Base-by-base conservation (phyloP, 2,113 vertebrate species). In the Nannospalax galili region DNA sequence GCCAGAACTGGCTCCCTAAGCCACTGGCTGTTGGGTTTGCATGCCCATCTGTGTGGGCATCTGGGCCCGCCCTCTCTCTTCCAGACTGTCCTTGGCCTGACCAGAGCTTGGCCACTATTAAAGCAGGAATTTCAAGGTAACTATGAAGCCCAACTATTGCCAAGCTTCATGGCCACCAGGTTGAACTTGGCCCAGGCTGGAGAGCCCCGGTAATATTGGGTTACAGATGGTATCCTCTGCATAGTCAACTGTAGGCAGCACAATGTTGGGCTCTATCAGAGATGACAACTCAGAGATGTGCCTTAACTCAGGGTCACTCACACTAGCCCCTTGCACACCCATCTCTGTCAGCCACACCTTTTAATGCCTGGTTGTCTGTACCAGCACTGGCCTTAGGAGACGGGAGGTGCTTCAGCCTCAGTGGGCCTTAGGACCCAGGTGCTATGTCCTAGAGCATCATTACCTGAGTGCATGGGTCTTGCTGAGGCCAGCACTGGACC, bases 311-410 rank as follows among this genome's bases (percentile, higher is more conserved):
- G 48, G n/a, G 79, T 81, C 79, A 62, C 28, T 10, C 16, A 40
- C 5, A 4, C 4, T 15, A 3, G 45, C 35, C 17, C 16, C 3
- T 58, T 1, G 0, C 4, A 17, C 28, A 35, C 6, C 7, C 5
- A 1, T 5, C 4, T 17, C 37, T 65, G n/a, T 24, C 35, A 42
- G 42, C 56, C 58, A 12, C 3, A 7, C 3, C 9, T 3, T 7
- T 62, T 35, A 12, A 26, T 37, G 22, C 32, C 72, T 35, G 3
- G 5, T 37, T 35, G 5, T 77, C 56, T 78, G 81, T n/a, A 60
- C 24, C 24, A 30, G 24, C 32, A 52, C 30, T 65, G 67, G 42
- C 74, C 75, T 74, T 2, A 0, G 60, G 40, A 65, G 79, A 65
- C 37, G 72, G 79, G 17, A 78, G 48, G 35, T 17, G 40, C n/a